Evolutionary conservation across 2,888 invertebrate genomes (phyloP), one percentile per base, ranked within the genome.

Genomic region (Bedellia somnulentella): DNA sequence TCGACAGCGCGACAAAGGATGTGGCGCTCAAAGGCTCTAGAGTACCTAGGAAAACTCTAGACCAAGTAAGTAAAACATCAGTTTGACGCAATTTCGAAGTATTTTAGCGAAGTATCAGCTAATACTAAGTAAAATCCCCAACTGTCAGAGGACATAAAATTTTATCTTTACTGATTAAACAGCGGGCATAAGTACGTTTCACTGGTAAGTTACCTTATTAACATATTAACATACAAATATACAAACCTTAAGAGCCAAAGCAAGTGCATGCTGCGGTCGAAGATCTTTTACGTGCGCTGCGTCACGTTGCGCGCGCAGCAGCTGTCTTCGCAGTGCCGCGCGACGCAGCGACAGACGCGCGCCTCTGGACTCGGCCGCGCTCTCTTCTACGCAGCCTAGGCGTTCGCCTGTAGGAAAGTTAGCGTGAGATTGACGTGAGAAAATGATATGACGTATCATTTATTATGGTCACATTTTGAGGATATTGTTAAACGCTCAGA

Each of bases 241-340:
- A n/a, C n/a, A n/a, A n/a, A 39, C 39, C 35, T 39, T 37, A 17
- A 35, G 18, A 14, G 25, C 24, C 6, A 28, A 14, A 9, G 33
- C 33, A 3, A 73, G 42, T 3, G 52, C 47, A 32, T 47, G 49
- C 30, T 58, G 52, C 17, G 57, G 47, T 14, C 39, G 46, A 32
- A 57, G 52, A 26, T 49, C 47, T 11, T 42, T 43, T 10, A 52
- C 36, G 4, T 61, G 46, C 5, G 49, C 43, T 8, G 66, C 40
- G 6, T 60, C 42, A 0, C 55, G 44, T 31, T 60, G 55, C 0
- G 63, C 68, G 3, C 59, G 51, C 3, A 52, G 57, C 4, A 71
- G 62, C 21, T 68, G 68, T n/a, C 73, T 45, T 6, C 75, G 49
- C 29, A 76, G 38, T 5, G 75, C 70, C 0, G 70, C 71, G 5